Percentiles rank a stretch among this genome's conserved stretches.
phyloP scores from a whole-genome alignment of 1,140 invertebrate species.

The Papilio aristodemus region DNA sequence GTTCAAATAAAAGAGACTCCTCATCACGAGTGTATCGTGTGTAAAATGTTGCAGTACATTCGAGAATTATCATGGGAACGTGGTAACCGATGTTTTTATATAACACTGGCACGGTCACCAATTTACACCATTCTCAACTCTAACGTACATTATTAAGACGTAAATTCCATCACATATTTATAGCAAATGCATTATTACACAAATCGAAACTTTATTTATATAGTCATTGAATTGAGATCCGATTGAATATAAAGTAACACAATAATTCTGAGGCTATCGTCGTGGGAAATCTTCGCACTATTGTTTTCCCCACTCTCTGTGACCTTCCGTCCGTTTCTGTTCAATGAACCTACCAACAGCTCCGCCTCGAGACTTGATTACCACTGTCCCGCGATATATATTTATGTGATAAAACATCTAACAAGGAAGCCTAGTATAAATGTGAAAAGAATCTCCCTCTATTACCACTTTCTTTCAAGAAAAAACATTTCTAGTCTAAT shows the following conservation, averaged over 20 bases:
- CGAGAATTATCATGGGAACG: constrained; percentile 33
- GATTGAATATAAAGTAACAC: constrained; percentile 10
- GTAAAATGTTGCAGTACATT: constrained; percentile 18
- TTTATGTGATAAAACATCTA: too few species aligned
- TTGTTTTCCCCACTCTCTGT: constrained; percentile 45
- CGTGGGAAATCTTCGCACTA: constrained; percentile 42
- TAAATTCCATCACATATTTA: neutral
- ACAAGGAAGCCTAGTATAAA: too few species aligned
- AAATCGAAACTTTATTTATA: constrained; percentile 18
- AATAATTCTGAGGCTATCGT: constrained; percentile 35
- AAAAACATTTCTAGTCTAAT: too few species aligned
- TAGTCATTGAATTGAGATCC: constrained; percentile 28
- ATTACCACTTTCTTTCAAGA: too few species aligned
- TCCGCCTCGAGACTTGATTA: neutral
- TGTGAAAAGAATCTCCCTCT: too few species aligned
- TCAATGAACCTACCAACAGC: constrained; percentile 38
- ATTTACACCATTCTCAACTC: neutral
- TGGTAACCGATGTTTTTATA: constrained; percentile 34
- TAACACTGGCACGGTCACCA: neutral
- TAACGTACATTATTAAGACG: constrained; percentile 16
- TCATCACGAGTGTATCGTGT: constrained; percentile 1
- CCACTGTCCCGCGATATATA: neutral
- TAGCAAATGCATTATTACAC: constrained; percentile 7
- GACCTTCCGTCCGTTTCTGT: constrained; percentile 43
- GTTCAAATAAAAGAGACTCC: neutral